A percentile compares a stretch with the other conserved stretches of the same genome.
Evolutionary conservation across 2,888 invertebrate species (phyloP).

Genomic region (Syrista parreyssii): DNA sequence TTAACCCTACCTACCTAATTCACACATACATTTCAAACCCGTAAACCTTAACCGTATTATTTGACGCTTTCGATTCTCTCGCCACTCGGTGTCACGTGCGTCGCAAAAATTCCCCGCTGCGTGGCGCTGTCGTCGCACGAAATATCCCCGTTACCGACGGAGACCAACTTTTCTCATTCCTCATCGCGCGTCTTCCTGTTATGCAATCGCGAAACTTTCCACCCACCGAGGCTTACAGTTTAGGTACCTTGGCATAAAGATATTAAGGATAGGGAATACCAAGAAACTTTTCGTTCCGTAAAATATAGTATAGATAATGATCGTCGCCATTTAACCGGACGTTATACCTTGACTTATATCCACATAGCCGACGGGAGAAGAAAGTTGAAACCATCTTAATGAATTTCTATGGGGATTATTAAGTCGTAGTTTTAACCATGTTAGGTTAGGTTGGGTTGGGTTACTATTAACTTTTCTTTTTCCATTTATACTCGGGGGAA

Average conservation of each 20-base stretch:
- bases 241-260: slow-evolving; percentile 11
- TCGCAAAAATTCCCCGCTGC: slow-evolving; percentile 18
- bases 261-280: slow-evolving; percentile 10
- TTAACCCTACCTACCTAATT: slow-evolving; percentile 16
- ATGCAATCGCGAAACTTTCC: slow-evolving; percentile 44
- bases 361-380: neutral
- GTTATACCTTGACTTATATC: neutral
- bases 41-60: neutral
- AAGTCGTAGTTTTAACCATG: neutral
- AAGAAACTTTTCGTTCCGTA: neutral
- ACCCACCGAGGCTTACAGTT: slow-evolving; percentile 11
- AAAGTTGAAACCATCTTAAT: neutral
- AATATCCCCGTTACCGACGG: slow-evolving; percentile 52
- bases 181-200: slow-evolving; percentile 50
- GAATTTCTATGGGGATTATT: neutral
- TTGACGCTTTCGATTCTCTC: neutral
- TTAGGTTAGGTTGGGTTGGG: neutral
- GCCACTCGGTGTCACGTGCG: slow-evolving; percentile 17
- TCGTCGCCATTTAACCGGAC: neutral
- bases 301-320: neutral
- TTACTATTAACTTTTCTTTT: neutral
- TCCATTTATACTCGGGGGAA: neutral
- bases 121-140: slow-evolving; percentile 41
- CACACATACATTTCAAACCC: neutral
- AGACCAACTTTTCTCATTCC: slow-evolving; percentile 54